These are phyloP conservation scores for Merops nubicus DNA, from an alignment of 2,113 vertebrate species.

Conservation along the genomic window DNA sequence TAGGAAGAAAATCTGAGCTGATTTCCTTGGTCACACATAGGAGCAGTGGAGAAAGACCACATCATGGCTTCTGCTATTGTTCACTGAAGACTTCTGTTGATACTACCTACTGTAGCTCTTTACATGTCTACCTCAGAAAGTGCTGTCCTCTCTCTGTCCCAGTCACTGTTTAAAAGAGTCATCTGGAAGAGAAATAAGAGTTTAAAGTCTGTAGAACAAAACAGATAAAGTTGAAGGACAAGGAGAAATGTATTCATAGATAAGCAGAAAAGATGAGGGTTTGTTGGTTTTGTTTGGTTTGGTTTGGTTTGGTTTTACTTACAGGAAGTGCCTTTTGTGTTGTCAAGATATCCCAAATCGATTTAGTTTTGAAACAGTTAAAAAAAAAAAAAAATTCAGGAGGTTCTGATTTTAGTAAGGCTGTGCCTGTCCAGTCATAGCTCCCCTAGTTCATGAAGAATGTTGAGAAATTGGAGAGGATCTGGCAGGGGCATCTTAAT, in stretches of 20 bases:
- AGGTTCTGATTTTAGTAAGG: background rate
- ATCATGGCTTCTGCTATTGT: background rate
- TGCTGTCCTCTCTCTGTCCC: background rate
- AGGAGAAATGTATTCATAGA: background rate
- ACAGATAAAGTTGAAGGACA: background rate
- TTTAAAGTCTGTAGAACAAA: background rate
- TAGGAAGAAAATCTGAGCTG: background rate
- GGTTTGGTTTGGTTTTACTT: too few relatives aligned
- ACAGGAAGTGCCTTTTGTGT: background rate
- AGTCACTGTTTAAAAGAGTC: background rate
- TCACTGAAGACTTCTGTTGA: background rate
- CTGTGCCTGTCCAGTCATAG: background rate
- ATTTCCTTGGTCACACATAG: background rate
- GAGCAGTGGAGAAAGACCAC: background rate
- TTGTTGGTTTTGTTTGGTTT: too few relatives aligned
- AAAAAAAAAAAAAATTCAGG: background rate
- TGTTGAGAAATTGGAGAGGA: background rate
- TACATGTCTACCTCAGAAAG: background rate
- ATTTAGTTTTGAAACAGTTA: background rate
- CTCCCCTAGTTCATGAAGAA: background rate
- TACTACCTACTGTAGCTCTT: background rate
- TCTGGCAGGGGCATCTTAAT: background rate
- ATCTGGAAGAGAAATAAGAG: background rate
- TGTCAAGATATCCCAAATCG: background rate
- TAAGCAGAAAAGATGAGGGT: background rate